Conservation (phyloP, 2,797 vertebrate species). For the Gymnothorax javanicus region DNA sequence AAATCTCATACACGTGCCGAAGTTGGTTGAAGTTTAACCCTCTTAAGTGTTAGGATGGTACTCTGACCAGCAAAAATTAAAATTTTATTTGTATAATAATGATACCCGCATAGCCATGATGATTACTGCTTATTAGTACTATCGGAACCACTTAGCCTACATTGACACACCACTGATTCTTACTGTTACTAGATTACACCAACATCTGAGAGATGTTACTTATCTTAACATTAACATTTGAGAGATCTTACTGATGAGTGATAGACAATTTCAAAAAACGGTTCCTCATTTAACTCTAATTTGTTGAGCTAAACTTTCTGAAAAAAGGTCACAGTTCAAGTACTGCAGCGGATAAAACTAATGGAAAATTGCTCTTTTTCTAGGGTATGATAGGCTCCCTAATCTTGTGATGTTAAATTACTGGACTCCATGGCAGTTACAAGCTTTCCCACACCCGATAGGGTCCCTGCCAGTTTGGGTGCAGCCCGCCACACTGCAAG, state of each 20-base stretch:
- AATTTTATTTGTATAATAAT: no score
- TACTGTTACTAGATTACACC: no score
- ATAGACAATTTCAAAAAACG: not conserved
- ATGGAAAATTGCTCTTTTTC: not conserved
- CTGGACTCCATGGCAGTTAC: slow-evolving; percentile 3
- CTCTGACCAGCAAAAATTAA: no score
- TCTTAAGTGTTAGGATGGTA: no score
- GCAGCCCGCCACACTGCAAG: not conserved
- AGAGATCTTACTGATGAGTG: not conserved
- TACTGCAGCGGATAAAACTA: not conserved
- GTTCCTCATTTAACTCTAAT: no score
- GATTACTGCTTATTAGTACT: not conserved
- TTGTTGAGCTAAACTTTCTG: not conserved
- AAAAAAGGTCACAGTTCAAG: not conserved
- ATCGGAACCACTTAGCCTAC: not conserved
- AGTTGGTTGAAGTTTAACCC: no score
- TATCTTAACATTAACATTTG: no score
- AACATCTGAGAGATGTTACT: no score
- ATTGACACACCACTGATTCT: not conserved
- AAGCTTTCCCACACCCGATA: not conserved
- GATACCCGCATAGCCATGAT: not conserved
- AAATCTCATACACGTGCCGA: no score
- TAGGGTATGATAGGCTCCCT: not conserved
- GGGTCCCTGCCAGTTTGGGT: not conserved
- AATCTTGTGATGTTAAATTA: not conserved